Evolutionary conservation across 2,113 vertebrate species (phyloP), one percentile per base, ranked within the genome.

Genomic region (Poeciliopsis retropinna): DNA sequence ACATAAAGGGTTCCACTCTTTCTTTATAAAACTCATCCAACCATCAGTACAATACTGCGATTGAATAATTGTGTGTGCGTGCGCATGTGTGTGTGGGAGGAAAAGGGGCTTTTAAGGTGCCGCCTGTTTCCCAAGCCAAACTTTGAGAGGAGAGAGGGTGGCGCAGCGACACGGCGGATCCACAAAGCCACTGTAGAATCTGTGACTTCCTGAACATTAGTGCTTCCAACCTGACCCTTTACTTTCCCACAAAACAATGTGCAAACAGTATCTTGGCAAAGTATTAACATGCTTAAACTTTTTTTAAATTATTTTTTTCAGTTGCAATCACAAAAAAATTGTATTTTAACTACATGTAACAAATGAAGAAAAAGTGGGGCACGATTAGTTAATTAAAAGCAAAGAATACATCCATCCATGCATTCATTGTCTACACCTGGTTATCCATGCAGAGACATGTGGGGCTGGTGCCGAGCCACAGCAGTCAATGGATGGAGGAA

Each of bases 161-260:
- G 71, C 77, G 87, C 87, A 75, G 87, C 91, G 92, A 91, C 92
- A 93, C 75, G 60, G 81, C 68, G 81, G 39, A 87, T 89, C 86
- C 88, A 91, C 92, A 94, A 94, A 93, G 92, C 92, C 89, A 93
- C 89, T 85, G 84, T 92, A 90, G 92, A 94, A 92, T 94, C 92
- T 93, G 72, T 88, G 87, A 87, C 93, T 94, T 94, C 92, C 91
- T 87, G 80, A 88, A 91, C 90, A 94, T 94, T 94, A 94, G 93
- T 94, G 92, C 92, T 90, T 91, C 90, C 88, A 85, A 93, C 93
- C 91, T 93, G 89, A 92, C 85, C 82, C 86, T 82, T 61, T 82
- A 82, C 78, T 87, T 93, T 92, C 90, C 90, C 89, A 91, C 82
- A 82, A 87, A 76, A 70, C 64, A 69, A 78, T 80, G 79, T 67